Conservation (phyloP, 2,888 invertebrate genomes). For the Serripes groenlandicus region DNA sequence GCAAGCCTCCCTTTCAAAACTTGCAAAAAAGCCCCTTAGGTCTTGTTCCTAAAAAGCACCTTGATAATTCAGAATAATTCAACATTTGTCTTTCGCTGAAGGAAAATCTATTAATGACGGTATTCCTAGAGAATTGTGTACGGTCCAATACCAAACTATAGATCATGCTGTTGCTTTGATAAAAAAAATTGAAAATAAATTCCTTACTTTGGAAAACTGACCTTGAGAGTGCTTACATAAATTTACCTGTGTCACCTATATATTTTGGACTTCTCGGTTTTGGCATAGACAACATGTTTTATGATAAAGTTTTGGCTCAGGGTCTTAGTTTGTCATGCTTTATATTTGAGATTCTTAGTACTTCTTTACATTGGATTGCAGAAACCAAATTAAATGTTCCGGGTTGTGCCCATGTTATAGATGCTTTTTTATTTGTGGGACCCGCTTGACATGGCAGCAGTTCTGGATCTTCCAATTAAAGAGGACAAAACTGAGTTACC, state of each 20-base stretch:
- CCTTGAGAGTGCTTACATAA: slow-evolving; percentile 39
- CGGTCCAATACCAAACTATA: slow-evolving; percentile 38
- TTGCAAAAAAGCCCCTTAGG: slow-evolving; percentile 47
- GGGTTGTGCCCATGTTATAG: slow-evolving; percentile 27
- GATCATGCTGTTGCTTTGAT: slow-evolving; percentile 34
- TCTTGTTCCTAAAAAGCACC: slow-evolving; percentile 45
- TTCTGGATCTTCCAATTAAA: slow-evolving; percentile 45
- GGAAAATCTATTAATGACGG: slow-evolving; percentile 52
- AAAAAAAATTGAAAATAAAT: slow-evolving; percentile 14
- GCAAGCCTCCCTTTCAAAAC: slow-evolving; percentile 25
- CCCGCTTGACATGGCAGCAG: slow-evolving; percentile 18
- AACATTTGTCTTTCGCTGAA: slow-evolving; percentile 52
- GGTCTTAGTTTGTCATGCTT: slow-evolving; percentile 22
- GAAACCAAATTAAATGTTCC: not conserved
- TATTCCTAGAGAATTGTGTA: slow-evolving; percentile 31
- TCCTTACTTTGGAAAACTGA: slow-evolving; percentile 24
- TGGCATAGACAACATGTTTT: slow-evolving; percentile 6
- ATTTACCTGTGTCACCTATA: slow-evolving; percentile 30
- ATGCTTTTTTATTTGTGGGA: slow-evolving; percentile 41
- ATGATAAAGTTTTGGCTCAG: slow-evolving; percentile 19
- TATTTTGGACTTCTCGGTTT: slow-evolving; percentile 48
- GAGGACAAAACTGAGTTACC: slow-evolving; percentile 36
- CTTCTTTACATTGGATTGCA: slow-evolving; percentile 39
- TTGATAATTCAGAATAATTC: slow-evolving; percentile 53
- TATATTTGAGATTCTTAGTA: slow-evolving; percentile 4